phyloP scores from a whole-genome alignment of 2,888 invertebrate species.

The Microdon myrmicae region DNA sequence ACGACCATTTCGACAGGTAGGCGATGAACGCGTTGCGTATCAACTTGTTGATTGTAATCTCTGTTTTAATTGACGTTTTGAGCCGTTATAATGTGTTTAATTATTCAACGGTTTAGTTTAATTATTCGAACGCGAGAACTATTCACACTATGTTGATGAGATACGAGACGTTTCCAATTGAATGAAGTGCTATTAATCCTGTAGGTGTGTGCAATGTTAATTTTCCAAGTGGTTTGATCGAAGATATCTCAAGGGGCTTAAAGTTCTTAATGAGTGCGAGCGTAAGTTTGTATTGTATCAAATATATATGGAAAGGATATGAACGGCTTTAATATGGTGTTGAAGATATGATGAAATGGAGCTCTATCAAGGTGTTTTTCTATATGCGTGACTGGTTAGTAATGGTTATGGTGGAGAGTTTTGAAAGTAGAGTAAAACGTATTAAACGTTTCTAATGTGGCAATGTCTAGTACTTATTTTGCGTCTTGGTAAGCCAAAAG shows the following conservation, averaged over 20 bases:
- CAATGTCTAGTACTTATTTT: too few species aligned
- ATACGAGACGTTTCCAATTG: constrained; percentile 15
- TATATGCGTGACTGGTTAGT: too few species aligned
- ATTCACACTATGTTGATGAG: constrained; percentile 20
- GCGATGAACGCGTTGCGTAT: constrained; percentile 41
- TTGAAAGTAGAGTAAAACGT: too few species aligned
- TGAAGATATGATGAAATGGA: too few species aligned
- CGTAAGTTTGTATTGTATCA: too few species aligned
- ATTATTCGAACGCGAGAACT: constrained; percentile 51
- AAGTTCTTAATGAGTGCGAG: constrained; percentile 19
- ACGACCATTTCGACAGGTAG: constrained; percentile 24
- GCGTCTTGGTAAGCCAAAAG: too few species aligned
- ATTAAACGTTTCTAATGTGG: too few species aligned
- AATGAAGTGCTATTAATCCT: constrained; percentile 5
- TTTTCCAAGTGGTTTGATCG: constrained; percentile 43
- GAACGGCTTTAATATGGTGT: too few species aligned
- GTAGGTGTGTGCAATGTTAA: constrained; percentile 32
- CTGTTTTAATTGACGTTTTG: constrained; percentile 49
- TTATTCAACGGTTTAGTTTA: constrained; percentile 49
- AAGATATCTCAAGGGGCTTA: constrained; percentile 39
- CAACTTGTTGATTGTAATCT: constrained; percentile 52
- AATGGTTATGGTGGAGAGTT: too few species aligned
- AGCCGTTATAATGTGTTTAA: constrained; percentile 51
- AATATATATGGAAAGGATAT: too few species aligned
- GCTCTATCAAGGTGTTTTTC: too few species aligned